Evolutionary conservation across 2,888 invertebrate species (phyloP), one percentile per base, ranked within the genome.

Genomic region (Phrixothrix hirtus): DNA sequence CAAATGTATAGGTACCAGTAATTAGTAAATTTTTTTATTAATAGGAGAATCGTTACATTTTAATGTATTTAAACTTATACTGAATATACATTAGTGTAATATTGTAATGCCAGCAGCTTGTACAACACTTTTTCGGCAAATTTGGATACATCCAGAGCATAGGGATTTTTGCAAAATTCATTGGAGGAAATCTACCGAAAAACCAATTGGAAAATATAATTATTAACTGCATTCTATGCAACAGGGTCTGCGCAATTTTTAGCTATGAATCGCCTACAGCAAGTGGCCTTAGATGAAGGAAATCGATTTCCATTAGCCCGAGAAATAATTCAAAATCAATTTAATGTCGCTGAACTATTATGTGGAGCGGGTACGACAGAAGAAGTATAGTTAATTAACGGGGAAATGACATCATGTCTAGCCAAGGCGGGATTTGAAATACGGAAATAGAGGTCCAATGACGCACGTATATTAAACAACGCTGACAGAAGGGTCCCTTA

Each of bases 201-300:
- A 37, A 14, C 5, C 13, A 12, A n/a, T 37, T 11, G 5, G 12
- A 26, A 34, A 14, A n/a, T 34, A 13, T 34, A 14, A 34, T 34
- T 13, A 34, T 15, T n/a, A 15, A 34, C 34, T 12, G 34, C 16
- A 15, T 15, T 16, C 16, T 32, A 32, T 13, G 32, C 12, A 16
- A 34, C 15, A 16, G 4, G 15, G n/a, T 13, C 34, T 34, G 34
- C 34, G 34, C 10, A 14, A 34, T 34, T 34, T 34, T 34, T 34
- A 9, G 34, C 34, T 9, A 2, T 13, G 1, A 1, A 9, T 3
- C 10, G 12, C 13, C n/a, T 32, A 14, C 12, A 10, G 7, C n/a
- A 32, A 10, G 3, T 34, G 16, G 34, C 14, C 13, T 10, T 10
- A 7, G 10, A 12, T 12, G 34, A 34, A 34, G 15, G 10, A 16